phyloP scores from a whole-genome alignment of 2,113 vertebrate species.

The Callorhinus ursinus region DNA sequence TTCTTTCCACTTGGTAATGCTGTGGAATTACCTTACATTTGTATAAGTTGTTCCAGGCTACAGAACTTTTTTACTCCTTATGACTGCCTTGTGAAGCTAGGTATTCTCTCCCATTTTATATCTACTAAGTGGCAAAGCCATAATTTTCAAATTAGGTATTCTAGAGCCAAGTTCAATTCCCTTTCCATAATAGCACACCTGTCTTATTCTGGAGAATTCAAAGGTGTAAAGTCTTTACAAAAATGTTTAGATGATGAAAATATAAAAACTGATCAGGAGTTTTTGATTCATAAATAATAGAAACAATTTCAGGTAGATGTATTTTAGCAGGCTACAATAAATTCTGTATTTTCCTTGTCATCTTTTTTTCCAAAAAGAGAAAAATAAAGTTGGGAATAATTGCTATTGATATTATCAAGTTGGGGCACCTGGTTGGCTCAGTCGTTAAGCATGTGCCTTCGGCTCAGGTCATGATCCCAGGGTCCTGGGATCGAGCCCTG shows the following conservation, averaged over 20 bases:
- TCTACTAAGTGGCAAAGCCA: neutral
- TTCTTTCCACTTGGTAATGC: neutral
- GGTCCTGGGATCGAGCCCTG: too few relatives aligned
- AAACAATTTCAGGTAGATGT: neutral
- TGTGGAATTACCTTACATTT: neutral
- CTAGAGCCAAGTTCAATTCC: neutral
- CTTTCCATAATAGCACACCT: neutral
- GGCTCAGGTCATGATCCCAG: too few relatives aligned
- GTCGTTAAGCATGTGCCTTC: too few relatives aligned
- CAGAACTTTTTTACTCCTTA: neutral
- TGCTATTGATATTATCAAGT: neutral
- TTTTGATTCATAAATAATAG: slow-evolving; percentile 25
- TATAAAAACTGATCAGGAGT: neutral
- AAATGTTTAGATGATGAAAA: neutral
- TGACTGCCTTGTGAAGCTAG: neutral
- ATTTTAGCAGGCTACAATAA: slow-evolving; percentile 34
- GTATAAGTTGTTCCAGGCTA: neutral
- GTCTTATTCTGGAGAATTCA: neutral
- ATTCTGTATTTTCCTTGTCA: neutral
- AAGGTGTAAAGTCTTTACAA: neutral
- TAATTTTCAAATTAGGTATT: neutral
- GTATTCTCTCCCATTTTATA: neutral
- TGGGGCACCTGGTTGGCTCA: too few relatives aligned
- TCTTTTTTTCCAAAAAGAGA: neutral
- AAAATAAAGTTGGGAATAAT: slow-evolving; percentile 37